These are phyloP conservation scores for Saguinus imperator DNA, from an alignment of 2,113 vertebrate species.

Conservation along the genomic window DNA sequence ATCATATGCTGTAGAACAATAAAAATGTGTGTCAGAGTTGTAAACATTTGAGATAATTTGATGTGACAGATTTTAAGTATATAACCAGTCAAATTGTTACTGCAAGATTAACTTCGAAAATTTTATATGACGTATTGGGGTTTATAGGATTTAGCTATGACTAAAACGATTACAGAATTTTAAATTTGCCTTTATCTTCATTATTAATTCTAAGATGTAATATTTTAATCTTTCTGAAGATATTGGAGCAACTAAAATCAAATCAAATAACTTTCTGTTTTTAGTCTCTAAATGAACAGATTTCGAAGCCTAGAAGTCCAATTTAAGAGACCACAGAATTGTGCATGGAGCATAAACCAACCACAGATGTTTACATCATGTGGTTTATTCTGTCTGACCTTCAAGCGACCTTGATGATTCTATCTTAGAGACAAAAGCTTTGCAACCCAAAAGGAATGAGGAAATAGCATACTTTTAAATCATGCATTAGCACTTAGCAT, in stretches of 20 bases:
- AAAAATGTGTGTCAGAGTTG: neutral
- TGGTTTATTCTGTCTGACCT: constrained; percentile 30
- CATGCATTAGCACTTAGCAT: constrained; percentile 79
- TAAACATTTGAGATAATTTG: neutral
- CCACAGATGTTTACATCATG: constrained; percentile 5
- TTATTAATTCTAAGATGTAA: neutral
- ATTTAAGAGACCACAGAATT: neutral
- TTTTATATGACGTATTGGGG: neutral
- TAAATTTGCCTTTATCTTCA: neutral
- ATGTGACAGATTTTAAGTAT: neutral
- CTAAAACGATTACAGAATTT: neutral
- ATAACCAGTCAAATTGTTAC: neutral
- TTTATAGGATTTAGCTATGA: neutral
- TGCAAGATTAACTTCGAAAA: neutral
- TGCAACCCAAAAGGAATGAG: constrained; percentile 57
- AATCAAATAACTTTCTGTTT: neutral
- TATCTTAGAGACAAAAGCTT: constrained; percentile 60
- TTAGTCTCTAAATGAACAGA: neutral
- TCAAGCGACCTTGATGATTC: constrained; percentile 53
- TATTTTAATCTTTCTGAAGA: constrained; percentile 1
- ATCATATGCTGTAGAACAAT: neutral
- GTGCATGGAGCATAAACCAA: neutral
- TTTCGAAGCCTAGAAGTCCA: neutral
- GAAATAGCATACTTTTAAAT: constrained; percentile 73
- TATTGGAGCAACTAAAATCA: neutral